Conservation (phyloP, 2,797 vertebrate species). For the Tolypeutes matacus region DNA sequence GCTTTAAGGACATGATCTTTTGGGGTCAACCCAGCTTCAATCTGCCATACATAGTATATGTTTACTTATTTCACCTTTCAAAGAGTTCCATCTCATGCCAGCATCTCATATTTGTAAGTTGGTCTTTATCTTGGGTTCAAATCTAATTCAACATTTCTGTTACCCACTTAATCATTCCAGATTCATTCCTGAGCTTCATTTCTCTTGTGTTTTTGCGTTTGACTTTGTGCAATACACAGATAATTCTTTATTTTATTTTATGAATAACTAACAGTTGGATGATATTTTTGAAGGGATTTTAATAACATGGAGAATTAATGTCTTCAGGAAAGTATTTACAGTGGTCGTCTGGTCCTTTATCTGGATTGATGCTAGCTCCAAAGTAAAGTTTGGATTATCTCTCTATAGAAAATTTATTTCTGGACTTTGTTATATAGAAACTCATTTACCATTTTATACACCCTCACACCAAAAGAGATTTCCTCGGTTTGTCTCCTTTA, state of each 20-base stretch:
- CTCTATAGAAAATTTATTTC: conserved; percentile 1
- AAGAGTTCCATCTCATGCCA: neutral
- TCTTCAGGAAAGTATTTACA: neutral
- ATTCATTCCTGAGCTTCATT: neutral
- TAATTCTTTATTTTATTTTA: conserved; percentile 28
- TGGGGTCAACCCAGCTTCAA: no score
- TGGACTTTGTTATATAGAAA: conserved; percentile 45
- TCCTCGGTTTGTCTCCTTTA: conserved; percentile 36
- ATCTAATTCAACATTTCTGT: neutral
- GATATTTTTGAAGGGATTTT: neutral
- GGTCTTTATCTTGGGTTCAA: neutral
- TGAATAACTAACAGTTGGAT: neutral
- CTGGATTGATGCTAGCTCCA: neutral
- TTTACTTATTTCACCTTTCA: conserved; percentile 25
- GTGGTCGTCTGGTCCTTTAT: neutral
- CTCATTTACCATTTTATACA: conserved; percentile 55
- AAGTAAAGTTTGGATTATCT: neutral
- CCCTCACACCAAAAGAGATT: conserved; percentile 11
- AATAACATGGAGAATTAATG: neutral
- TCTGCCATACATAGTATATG: neutral
- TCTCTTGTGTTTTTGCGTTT: conserved; percentile 27
- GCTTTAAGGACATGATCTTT: no score
- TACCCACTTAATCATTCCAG: neutral
- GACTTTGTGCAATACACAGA: neutral
- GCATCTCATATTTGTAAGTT: neutral